phyloP scores from a whole-genome alignment of 2,888 invertebrate genomes.

The Busseola fusca region DNA sequence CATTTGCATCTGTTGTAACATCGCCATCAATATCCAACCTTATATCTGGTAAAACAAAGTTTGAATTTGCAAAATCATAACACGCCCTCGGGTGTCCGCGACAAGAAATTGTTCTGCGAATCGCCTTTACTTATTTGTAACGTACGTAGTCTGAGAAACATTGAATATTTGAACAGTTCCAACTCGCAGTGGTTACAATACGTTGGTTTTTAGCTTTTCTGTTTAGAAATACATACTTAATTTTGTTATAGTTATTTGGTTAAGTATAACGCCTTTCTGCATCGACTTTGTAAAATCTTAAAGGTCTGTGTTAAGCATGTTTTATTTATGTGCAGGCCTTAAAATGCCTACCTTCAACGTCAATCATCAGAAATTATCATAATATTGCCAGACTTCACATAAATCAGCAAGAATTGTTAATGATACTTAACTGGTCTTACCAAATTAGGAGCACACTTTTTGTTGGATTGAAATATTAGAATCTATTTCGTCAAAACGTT shows the following conservation, averaged over 20 bases:
- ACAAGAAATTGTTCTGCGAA: constrained; percentile 81
- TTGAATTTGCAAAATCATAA: constrained; percentile 71
- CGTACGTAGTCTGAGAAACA: constrained; percentile 74
- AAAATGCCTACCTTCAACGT: constrained; percentile 31
- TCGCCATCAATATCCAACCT: constrained; percentile 61
- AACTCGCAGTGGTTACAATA: constrained; percentile 56
- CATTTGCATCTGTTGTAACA: constrained; percentile 63
- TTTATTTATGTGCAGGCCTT: constrained; percentile 27
- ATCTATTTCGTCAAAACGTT: constrained; percentile 30
- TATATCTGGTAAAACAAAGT: constrained; percentile 67
- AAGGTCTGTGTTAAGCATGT: constrained; percentile 18
- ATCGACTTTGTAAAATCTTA: constrained; percentile 9
- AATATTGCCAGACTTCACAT: constrained; percentile 47
- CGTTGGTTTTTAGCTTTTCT: constrained; percentile 51
- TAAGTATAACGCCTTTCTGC: background rate
- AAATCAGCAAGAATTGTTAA: constrained; percentile 50
- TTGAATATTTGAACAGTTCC: constrained; percentile 77
- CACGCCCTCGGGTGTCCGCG: constrained; percentile 74
- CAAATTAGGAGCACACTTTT: constrained; percentile 46
- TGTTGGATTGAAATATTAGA: constrained; percentile 33
- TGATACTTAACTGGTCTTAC: constrained; percentile 43
- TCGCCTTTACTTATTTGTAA: constrained; percentile 74
- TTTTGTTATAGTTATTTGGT: constrained; percentile 11
- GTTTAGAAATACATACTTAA: constrained; percentile 26
- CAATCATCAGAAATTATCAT: constrained; percentile 52